phyloP scores from a whole-genome alignment of 2,797 vertebrate species.

The Agapornis canus region DNA sequence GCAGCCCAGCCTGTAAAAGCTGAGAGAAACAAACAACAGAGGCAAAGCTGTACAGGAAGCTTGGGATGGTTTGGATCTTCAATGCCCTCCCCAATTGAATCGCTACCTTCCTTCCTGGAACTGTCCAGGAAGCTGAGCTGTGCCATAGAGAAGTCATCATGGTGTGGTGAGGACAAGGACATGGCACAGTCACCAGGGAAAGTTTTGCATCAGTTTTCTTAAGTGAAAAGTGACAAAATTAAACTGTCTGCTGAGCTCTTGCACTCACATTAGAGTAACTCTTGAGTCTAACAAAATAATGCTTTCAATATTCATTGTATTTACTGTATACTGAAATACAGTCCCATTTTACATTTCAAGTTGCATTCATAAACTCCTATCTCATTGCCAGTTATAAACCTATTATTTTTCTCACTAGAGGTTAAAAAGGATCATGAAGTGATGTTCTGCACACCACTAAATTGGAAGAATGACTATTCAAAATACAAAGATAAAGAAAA shows the following conservation, averaged over 20 bases:
- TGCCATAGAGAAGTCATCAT: background rate
- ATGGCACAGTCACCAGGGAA: background rate
- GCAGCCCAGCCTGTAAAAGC: background rate
- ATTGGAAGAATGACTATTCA: background rate
- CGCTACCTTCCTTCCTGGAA: background rate
- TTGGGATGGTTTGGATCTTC: background rate
- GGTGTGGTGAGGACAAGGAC: rapidly evolving
- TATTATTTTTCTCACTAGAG: background rate
- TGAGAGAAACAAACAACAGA: background rate
- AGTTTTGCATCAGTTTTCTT: background rate
- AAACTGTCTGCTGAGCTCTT: background rate
- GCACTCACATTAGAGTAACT: background rate
- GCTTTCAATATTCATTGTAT: background rate
- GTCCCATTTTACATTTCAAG: background rate
- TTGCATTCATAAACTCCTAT: background rate
- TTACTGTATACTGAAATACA: background rate
- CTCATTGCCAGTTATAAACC: background rate
- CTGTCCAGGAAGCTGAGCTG: background rate
- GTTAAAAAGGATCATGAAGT: background rate
- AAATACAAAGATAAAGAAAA: background rate
- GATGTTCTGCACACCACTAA: background rate
- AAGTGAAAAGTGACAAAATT: background rate
- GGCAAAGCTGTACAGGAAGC: background rate
- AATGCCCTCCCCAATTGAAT: rapidly evolving
- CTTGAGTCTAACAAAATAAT: background rate